Base-by-base conservation (phyloP, 2,888 invertebrate genomes). In the Hypercompe scribonia region DNA sequence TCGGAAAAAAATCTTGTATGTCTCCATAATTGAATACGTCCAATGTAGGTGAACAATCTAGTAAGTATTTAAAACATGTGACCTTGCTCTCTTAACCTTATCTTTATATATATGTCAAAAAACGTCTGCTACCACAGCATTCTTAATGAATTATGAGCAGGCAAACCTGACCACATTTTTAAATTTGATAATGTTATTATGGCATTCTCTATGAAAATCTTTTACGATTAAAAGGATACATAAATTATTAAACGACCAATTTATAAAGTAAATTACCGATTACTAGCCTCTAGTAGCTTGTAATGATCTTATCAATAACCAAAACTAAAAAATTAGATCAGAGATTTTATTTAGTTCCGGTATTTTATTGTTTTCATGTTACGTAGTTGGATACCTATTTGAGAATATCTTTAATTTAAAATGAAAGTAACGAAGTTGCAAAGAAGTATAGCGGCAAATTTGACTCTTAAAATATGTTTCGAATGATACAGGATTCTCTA, bases 51-150 rank as follows among this genome's bases (percentile, higher is more conserved):
- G 34, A n/a, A n/a, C 4, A 58, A 58, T 28, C 34, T 36, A 36
- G 21, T 36, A 36, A 68, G 10, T 21, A 68, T 68, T 58, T 33
- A 36, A 58, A 68, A 68, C 36, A 68, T 36, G 68, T 54, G 36
- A 54, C 34, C 68, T 58, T 68, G 54, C 21, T 58, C 69, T 63
- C 28, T 28, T 34, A 68, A 54, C 5, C 13, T 34, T 0, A 58
- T 36, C 50, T 54, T n/a, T 24, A 54, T 10, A n/a, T 10, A 54
- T 11, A n/a, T 10, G 8, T n/a, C 8, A 54, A 54, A n/a, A 21
- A 66, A 31, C 18, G 1, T 28, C 28, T 39, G 28, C 42, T 64
- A 21, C 21, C 36, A 24, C 2, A 42, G 10, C 42, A 31, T n/a
- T 28, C 4, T 31, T 42, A 21, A 21, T 42, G 8, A 4, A 42